phyloP scores from a whole-genome alignment of 2,113 vertebrate genomes.

The Capra hircus region DNA sequence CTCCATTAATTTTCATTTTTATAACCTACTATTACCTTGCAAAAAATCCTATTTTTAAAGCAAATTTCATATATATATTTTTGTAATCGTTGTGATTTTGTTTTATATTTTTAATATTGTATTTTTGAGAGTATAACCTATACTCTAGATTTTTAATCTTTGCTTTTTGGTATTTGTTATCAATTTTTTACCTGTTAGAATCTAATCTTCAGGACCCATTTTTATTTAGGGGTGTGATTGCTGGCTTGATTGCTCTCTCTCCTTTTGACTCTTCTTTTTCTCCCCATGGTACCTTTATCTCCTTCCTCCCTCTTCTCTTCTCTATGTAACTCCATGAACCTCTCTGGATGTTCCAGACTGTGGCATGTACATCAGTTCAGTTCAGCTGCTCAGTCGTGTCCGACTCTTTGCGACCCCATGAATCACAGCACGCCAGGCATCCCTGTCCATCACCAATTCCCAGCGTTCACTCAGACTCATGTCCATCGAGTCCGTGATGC shows the following conservation, averaged over 20 bases:
- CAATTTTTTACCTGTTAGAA: neutral
- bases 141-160: neutral
- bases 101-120: neutral
- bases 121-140: neutral
- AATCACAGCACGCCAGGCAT: too few species aligned
- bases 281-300: accelerated
- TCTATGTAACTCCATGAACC: neutral
- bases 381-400: too few species aligned
- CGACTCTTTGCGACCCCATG: too few species aligned
- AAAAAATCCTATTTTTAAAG: neutral
- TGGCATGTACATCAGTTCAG: neutral
- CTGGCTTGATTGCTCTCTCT: neutral
- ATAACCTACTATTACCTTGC: neutral
- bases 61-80: neutral
- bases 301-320: neutral
- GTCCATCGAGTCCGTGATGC: too few species aligned
- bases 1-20: neutral
- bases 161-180: neutral
- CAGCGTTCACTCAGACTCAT: too few species aligned
- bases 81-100: neutral
- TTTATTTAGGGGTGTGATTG: neutral
- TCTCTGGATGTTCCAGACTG: neutral
- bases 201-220: neutral
- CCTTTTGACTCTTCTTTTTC: neutral
- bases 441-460: too few species aligned